Conservation (phyloP, 2,797 vertebrate species). For the Passerculus sandwichensis region DNA sequence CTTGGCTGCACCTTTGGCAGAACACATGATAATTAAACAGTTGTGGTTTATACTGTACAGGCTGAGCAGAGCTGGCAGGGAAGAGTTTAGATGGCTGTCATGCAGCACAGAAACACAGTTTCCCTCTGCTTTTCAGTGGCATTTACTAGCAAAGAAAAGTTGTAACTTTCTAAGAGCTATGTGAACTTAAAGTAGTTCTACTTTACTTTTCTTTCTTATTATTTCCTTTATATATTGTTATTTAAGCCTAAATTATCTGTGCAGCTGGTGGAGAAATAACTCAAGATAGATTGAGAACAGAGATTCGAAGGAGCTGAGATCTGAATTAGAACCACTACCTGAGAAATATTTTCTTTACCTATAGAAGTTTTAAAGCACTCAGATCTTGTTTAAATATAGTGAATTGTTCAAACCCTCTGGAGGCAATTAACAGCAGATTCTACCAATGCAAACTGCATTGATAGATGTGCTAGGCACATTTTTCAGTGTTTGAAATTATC, state of each 20-base stretch:
- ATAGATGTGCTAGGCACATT: background rate
- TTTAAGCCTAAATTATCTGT: background rate
- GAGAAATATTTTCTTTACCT: background rate
- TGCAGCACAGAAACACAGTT: background rate
- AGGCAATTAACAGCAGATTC: background rate
- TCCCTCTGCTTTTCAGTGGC: background rate
- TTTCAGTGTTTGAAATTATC: background rate
- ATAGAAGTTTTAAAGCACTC: background rate
- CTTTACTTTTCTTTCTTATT: background rate
- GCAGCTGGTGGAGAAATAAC: background rate
- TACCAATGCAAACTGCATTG: background rate
- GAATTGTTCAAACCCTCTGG: background rate
- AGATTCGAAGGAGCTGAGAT: background rate
- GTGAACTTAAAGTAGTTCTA: background rate
- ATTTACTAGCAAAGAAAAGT: background rate
- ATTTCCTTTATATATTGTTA: background rate
- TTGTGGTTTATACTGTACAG: slow-evolving; percentile 5
- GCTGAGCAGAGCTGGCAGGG: slow-evolving; percentile 25
- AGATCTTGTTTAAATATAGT: background rate
- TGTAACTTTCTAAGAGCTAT: background rate
- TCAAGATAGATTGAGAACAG: background rate
- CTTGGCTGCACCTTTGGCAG: slow-evolving; percentile 60
- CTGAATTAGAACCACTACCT: background rate
- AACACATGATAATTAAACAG: slow-evolving; percentile 37
- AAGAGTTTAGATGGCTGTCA: background rate